Evolutionary conservation across 2,888 invertebrate genomes (phyloP), one percentile per base, ranked within the genome.

Genomic region (Drosophila setosimentum): DNA sequence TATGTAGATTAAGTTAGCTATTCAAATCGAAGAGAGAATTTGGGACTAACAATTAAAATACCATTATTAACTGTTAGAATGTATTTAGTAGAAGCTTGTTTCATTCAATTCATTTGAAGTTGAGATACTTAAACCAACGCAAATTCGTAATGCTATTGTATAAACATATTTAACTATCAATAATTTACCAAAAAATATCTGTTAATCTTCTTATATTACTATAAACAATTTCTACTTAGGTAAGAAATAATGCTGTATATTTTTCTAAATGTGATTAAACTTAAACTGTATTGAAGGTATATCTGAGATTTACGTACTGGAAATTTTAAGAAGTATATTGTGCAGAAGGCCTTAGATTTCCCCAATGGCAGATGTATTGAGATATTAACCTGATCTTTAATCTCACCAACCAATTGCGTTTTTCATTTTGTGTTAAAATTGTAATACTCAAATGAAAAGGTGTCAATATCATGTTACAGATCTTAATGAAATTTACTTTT

Each of bases 211-310:
- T 67, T 74, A 42, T 69, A 78, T 82, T 78, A 79, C 79, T 79
- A 58, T 73, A 29, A 68, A 54, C 60, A 71, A 67, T 59, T 60
- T 76, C 51, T 70, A 65, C 54, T 69, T 58, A 54, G 42, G 29
- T 89, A 82, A 80, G 69, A 51, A 59, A 73, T 87, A 87, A 82
- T 62, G 59, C 32, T 85, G 85, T 85, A 88, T 83, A 90, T 86
- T 86, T 89, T 82, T 81, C 61, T 86, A 86, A 88, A 88, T 88
- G 90, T 89, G 89, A 89, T 90, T 84, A 89, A 84, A 89, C 37
- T 48, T 60, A 53, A 68, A 67, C 29, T 72, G 0, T 77, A 66
- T 57, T 45, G 3, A 49, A 29, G 16, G 24, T 57, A 3, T 50
- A 8, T 2, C 0, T 4, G 33, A 57, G 16, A 11, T 18, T 33